Percentiles rank a stretch among this genome's conserved stretches.
These are phyloP conservation scores for Otus scops DNA, from an alignment of 2,797 vertebrate species.

Conservation along the genomic window DNA sequence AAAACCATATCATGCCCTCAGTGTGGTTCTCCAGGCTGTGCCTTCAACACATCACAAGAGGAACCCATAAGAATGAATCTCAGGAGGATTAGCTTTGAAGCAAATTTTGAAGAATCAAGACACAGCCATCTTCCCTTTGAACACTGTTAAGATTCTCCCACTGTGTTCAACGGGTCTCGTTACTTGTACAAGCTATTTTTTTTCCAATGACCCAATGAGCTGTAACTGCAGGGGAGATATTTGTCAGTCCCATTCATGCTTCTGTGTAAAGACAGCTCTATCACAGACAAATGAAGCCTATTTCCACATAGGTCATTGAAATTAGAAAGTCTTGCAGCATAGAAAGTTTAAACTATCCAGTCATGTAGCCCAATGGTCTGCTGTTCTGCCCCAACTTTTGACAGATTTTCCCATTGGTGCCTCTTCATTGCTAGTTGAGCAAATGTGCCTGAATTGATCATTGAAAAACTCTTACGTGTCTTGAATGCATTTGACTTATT, in stretches of 20 bases:
- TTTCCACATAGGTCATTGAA: not conserved
- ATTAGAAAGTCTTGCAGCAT: not conserved
- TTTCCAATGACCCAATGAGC: not conserved
- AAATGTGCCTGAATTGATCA: not conserved
- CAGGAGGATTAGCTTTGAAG: not conserved
- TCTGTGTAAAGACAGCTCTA: not conserved
- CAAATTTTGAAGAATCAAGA: not conserved
- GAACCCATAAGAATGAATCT: rapidly evolving
- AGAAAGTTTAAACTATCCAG: not conserved
- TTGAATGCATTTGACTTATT: not conserved
- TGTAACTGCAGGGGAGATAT: not conserved
- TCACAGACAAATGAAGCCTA: not conserved
- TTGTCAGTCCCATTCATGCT: not conserved
- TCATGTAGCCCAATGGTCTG: not conserved
- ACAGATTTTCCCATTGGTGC: not conserved
- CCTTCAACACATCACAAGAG: not conserved
- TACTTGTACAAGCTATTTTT: not conserved
- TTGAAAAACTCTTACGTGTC: not conserved
- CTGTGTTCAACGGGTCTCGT: not conserved
- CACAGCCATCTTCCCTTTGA: not conserved
- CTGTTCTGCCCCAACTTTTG: not conserved
- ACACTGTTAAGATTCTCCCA: not conserved
- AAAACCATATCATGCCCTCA: not conserved
- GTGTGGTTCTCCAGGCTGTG: not conserved
- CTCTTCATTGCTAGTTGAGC: not conserved